Base-by-base conservation (phyloP, 1,140 invertebrate species). In the Frieseomelitta varia region DNA sequence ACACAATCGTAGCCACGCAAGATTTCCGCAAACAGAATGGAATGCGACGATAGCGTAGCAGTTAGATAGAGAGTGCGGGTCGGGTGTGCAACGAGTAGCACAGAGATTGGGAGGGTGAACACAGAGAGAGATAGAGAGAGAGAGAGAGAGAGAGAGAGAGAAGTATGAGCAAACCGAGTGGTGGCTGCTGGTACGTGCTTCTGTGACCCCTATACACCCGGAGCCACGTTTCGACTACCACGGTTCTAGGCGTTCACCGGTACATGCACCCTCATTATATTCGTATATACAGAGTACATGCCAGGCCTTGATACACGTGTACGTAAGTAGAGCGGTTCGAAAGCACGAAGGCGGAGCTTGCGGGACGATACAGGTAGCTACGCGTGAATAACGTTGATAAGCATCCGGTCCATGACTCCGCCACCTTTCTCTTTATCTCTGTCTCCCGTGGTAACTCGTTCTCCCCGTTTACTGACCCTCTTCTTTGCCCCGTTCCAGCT, bases 381-480 rank as follows among this genome's bases (percentile, higher is more conserved):
- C 88, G 86, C 81, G 68, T 85, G 88, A 90, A 86, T 89, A 89
- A 91, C 88, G 77, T 85, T 84, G 85, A 89, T 89, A 88, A 87
- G 74, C 84, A 86, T 86, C 82, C 82, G 87, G 47, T 71, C 58
- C 53, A 39, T 27, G 65, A 34, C 51, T 71, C 63, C 6, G 15
- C 79, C 79, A 3, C 74, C 21, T n/a, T 27, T 80, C 75, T 67
- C 34, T 61, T 75, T 58, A 67, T 77, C 84, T 77, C 73, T 12
- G 53, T 82, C 30, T 30, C 67, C 56, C 55, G 19, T n/a, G 47
- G 19, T 17, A 30, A 19, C 21, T 17, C 12, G 39, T 14, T 27
- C 15, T 24, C 68, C 68, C 14, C 34, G 8, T 21, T 39, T 30
- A 15, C n/a, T 47, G 17, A n/a, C 71, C 65, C 30, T 19, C 12